phyloP scores from a whole-genome alignment of 2,888 invertebrate species.

The Drosophila atripex region DNA sequence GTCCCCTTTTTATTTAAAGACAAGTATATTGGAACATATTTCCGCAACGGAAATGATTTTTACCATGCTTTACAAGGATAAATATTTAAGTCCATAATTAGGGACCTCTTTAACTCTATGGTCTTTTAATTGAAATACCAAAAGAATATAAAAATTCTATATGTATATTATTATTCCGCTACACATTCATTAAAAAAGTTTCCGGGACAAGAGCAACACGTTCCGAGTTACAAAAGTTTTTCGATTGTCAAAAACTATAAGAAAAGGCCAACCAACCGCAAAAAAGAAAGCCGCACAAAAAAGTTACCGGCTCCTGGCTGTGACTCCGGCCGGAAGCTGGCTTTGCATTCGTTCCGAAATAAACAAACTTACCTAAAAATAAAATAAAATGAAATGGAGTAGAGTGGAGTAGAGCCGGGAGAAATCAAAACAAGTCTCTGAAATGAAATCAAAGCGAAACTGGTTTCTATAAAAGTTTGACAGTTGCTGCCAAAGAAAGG shows the following conservation, averaged over 20 bases:
- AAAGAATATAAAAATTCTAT: slow-evolving; percentile 3
- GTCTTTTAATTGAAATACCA: slow-evolving; percentile 37
- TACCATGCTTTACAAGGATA: not conserved
- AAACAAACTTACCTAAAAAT: slow-evolving; percentile 40
- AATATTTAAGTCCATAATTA: slow-evolving; percentile 19
- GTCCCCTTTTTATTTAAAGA: not conserved
- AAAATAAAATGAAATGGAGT: slow-evolving; percentile 5
- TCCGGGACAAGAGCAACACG: slow-evolving; percentile 70
- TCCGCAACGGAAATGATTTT: slow-evolving; percentile 6
- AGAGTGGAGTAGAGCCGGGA: not conserved
- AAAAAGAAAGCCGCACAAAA: slow-evolving; percentile 29
- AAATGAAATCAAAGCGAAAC: slow-evolving; percentile 35
- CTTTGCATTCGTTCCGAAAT: slow-evolving; percentile 35
- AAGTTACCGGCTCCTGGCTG: slow-evolving; percentile 20
- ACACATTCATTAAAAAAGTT: slow-evolving; percentile 73
- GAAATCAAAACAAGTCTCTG: slow-evolving; percentile 20
- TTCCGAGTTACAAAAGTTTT: slow-evolving; percentile 58
- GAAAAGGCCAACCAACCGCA: slow-evolving; percentile 64
- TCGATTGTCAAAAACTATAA: slow-evolving; percentile 77
- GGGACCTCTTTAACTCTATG: slow-evolving; percentile 6
- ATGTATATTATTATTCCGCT: slow-evolving; percentile 10
- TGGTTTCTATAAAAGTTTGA: slow-evolving; percentile 47
- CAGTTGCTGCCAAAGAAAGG: slow-evolving; percentile 52
- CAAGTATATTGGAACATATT: not conserved
- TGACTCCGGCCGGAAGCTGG: slow-evolving; percentile 13